Evolutionary conservation across 2,888 invertebrate species (phyloP).

Genomic region (Apamea epomidion): DNA sequence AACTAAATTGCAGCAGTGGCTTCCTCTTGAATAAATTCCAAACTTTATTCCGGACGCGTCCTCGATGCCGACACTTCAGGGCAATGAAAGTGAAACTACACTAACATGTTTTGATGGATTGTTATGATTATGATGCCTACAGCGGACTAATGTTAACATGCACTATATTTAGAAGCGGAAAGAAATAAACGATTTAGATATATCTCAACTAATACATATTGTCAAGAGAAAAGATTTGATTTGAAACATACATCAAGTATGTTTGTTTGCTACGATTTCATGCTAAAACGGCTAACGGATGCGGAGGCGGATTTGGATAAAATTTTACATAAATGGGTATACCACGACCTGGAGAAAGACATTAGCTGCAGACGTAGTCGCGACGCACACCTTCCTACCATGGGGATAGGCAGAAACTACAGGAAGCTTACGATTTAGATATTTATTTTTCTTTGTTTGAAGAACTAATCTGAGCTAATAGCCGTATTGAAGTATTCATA

Average conservation of each 20-base stretch:
- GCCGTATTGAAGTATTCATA: neutral
- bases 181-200: neutral
- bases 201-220: neutral
- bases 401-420: neutral
- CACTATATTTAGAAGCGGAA: neutral
- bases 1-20: slow-evolving; percentile 68
- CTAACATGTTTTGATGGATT: slow-evolving; percentile 53
- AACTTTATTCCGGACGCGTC: slow-evolving; percentile 65
- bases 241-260: too few relatives aligned
- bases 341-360: too few relatives aligned
- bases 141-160: slow-evolving; percentile 1
- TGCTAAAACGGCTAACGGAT: too few relatives aligned
- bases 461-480: too few relatives aligned
- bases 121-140: slow-evolving; percentile 25
- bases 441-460: neutral
- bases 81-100: slow-evolving; percentile 59
- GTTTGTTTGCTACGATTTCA: too few relatives aligned
- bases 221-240: too few relatives aligned
- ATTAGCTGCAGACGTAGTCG: too few relatives aligned
- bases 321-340: too few relatives aligned
- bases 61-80: slow-evolving; percentile 22
- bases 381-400: too few relatives aligned
- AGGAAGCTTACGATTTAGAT: neutral
- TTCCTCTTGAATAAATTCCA: slow-evolving; percentile 72
- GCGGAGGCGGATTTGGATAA: too few relatives aligned